Conservation (phyloP, 2,888 invertebrate species). For the Xanthia togata region DNA sequence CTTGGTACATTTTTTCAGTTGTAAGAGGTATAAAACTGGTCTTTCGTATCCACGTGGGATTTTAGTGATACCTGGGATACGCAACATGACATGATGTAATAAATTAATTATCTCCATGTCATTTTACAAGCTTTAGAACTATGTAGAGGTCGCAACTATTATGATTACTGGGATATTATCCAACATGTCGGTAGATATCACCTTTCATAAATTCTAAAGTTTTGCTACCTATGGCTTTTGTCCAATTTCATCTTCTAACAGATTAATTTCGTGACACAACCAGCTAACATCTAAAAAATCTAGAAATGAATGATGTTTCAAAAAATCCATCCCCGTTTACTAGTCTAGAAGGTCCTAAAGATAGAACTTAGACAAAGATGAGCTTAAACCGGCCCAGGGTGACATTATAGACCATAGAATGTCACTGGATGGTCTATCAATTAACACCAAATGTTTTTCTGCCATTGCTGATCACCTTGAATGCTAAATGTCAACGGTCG, state of each 20-base stretch:
- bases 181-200: too few relatives aligned
- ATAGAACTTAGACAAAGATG: not conserved
- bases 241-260: not conserved
- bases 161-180: not conserved
- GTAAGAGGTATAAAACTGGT: slow-evolving; percentile 10
- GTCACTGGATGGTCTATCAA: slow-evolving; percentile 2
- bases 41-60: slow-evolving; percentile 29
- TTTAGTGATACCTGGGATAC: slow-evolving; percentile 3
- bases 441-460: slow-evolving; percentile 15
- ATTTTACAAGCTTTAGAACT: slow-evolving; percentile 15
- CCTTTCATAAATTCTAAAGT: slow-evolving; percentile 2
- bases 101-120: not conserved
- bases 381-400: not conserved
- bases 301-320: too few relatives aligned
- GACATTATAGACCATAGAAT: slow-evolving; percentile 25
- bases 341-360: too few relatives aligned
- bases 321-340: too few relatives aligned
- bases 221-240: not conserved
- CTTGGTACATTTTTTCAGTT: slow-evolving; percentile 12
- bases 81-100: slow-evolving; percentile 23
- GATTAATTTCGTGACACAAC: not conserved
- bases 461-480: slow-evolving; percentile 47
- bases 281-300: too few relatives aligned
- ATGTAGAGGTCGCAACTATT: slow-evolving; percentile 3
- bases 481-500: slow-evolving; percentile 39